phyloP scores from a whole-genome alignment of 2,888 invertebrate species.

The Plemyria rubiginata region DNA sequence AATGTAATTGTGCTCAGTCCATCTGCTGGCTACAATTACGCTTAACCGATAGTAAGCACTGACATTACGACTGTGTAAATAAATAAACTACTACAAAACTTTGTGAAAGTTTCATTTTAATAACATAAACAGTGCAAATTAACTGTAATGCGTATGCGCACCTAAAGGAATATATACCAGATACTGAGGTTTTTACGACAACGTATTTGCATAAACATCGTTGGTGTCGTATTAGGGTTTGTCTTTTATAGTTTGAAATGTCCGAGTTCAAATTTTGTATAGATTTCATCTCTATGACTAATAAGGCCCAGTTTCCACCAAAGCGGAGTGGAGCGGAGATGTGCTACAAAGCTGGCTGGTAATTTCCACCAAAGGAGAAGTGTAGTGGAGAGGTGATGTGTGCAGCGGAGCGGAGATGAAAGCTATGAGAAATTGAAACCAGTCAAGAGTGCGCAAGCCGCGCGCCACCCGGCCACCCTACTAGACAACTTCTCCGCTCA shows the following conservation, averaged over 20 bases:
- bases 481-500: no score
- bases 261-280: neutral
- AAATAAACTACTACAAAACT: neutral
- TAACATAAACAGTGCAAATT: slow-evolving; percentile 40
- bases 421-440: no score
- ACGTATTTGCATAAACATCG: slow-evolving; percentile 44
- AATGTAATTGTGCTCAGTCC: neutral
- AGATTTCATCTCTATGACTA: neutral
- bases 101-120: slow-evolving; percentile 41
- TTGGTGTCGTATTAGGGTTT: slow-evolving; percentile 35
- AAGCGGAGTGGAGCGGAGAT: no score
- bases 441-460: no score
- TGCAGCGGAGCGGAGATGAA: no score
- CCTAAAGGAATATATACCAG: slow-evolving; percentile 38
- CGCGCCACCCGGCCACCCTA: no score
- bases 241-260: slow-evolving; percentile 13
- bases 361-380: no score
- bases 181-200: slow-evolving; percentile 40
- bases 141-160: slow-evolving; percentile 30
- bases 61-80: neutral
- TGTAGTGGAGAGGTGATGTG: no score
- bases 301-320: no score
- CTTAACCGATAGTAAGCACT: no score
- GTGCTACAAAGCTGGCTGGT: no score
- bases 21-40: no score